Evolutionary conservation across 2,888 invertebrate genomes (phyloP).

Genomic region (Ectropis crepuscularia): DNA sequence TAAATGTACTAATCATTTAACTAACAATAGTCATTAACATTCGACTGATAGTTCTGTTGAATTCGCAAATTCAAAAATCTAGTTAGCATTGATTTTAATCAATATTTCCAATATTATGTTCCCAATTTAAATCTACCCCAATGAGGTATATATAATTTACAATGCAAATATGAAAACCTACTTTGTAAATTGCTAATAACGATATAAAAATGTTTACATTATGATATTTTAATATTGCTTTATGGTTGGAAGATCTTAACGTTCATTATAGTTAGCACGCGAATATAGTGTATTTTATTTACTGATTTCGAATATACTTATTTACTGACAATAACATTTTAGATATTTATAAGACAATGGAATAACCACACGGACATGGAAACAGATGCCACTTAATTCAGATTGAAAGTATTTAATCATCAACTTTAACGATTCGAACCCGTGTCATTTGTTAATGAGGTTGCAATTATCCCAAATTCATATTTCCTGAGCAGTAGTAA

Average conservation of each 20-base stretch:
- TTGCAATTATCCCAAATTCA: too few relatives aligned
- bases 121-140: too few relatives aligned
- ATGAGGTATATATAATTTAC: constrained; percentile 18
- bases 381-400: constrained; percentile 9
- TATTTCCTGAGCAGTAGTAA: too few relatives aligned
- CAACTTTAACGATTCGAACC: too few relatives aligned
- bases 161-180: constrained; percentile 42
- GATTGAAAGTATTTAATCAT: neutral
- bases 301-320: constrained; percentile 36
- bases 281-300: constrained; percentile 23
- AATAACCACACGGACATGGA: constrained; percentile 43
- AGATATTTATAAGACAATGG: constrained; percentile 48
- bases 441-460: too few relatives aligned
- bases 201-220: constrained; percentile 57
- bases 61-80: too few relatives aligned
- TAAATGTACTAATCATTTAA: too few relatives aligned
- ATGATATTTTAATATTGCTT: constrained; percentile 78
- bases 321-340: constrained; percentile 30
- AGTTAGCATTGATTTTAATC: too few relatives aligned
- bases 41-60: too few relatives aligned
- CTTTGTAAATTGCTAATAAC: constrained; percentile 49
- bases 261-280: constrained; percentile 43
- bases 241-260: constrained; percentile 64
- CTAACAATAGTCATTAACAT: too few relatives aligned
- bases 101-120: too few relatives aligned